Base-by-base conservation (phyloP, 2,797 vertebrate genomes). In the Ceryle rudis region DNA sequence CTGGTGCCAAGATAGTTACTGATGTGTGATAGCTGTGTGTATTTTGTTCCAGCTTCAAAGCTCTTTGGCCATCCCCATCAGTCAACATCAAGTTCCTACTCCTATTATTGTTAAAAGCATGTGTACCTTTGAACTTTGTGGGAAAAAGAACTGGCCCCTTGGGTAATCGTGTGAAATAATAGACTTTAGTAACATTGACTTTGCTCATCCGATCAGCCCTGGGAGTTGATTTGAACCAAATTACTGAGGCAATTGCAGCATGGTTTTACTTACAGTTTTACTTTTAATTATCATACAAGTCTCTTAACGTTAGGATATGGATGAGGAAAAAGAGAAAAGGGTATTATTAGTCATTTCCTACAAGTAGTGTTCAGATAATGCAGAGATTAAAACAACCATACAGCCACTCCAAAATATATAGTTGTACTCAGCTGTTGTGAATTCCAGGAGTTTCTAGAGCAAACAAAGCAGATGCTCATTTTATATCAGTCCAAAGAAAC, bases 11-110 rank as follows among this genome's bases (percentile, higher is more conserved):
- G 41, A 57, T 49, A 86, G 61, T 78, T 89, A 21, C 42, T 61
- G 11, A 19, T 78, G 62, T 82, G 49, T 92, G 81, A 84, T 49
- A 47, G 41, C 54, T 29, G 3, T 25, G 44, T 65, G 26, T 94
- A 17, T 89, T 93, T 93, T 86, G 44, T 86, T 95, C 26, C 70
- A 93, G 51, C 70, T 94, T 90, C 81, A 86, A 54, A 92, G 67
- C 25, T 81, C 61, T 86, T 71, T 77, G 72, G 70, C 58, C 46
- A 81, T 19, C 58, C 62, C 35, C 65, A 28, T 51, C 44, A 54
- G 55, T 25, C 65, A 89, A 16, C 54, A 66, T 37, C 66, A 62
- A 90, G 58, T 55, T 91, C 54, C 66, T 58, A 44, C 57, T 86
- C 41, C 62, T 93, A 7, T 71, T 83, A 42, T 11, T 73, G 29